Percentiles rank a stretch among this genome's conserved stretches.
These are phyloP conservation scores for Orthonyx spaldingii DNA, from an alignment of 2,113 vertebrate genomes.

Conservation along the genomic window DNA sequence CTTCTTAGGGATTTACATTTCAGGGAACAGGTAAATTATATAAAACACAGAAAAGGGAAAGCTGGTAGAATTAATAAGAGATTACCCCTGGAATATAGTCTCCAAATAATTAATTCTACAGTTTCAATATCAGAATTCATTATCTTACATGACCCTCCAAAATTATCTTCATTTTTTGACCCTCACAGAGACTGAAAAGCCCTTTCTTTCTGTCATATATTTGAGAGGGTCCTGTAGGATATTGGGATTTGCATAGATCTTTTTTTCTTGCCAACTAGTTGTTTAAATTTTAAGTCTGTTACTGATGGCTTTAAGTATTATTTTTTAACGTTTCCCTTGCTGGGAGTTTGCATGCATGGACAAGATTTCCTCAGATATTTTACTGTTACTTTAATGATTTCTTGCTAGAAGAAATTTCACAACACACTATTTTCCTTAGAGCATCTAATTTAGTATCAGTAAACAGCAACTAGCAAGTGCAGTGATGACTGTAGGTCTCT, in stretches of 20 bases:
- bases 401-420: background rate
- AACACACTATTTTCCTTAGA: background rate
- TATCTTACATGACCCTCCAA: background rate
- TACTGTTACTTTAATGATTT: background rate
- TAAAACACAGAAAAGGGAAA: background rate
- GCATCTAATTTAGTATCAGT: background rate
- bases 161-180: background rate
- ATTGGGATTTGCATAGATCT: background rate
- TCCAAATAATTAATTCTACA: constrained; percentile 13
- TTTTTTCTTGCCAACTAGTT: background rate
- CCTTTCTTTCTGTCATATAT: background rate
- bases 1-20: background rate
- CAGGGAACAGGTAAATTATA: background rate
- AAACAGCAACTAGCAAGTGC: background rate
- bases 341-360: background rate
- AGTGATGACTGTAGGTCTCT: background rate
- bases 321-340: background rate
- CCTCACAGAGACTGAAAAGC: background rate
- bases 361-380: background rate
- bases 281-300: background rate
- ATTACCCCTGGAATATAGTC: background rate
- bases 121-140: background rate
- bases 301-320: background rate
- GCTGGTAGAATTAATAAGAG: background rate
- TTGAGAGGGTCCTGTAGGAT: background rate